Evolutionary conservation across 2,797 vertebrate genomes (phyloP).

Genomic region (Enteromius fasciolatus): DNA sequence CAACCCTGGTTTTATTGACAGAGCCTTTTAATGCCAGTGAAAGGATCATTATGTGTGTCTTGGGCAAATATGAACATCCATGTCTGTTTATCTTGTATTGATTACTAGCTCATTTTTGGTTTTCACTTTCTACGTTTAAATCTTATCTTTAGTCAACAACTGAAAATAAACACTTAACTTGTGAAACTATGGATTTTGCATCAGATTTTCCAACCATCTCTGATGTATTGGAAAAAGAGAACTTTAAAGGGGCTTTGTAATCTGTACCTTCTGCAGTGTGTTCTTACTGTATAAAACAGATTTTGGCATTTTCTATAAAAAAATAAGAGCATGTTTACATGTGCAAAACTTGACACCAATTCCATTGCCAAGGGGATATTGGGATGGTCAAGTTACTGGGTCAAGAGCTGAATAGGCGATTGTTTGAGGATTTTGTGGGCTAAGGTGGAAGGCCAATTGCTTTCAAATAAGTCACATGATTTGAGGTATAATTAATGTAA

Average conservation of each 20-base stretch:
- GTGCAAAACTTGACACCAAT: background rate
- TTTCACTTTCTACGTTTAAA: background rate
- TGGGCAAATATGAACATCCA: slow-evolving; percentile 1
- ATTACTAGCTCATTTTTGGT: background rate
- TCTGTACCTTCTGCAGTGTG: background rate
- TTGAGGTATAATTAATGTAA: background rate
- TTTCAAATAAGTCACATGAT: background rate
- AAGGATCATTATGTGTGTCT: background rate
- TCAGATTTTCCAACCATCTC: background rate
- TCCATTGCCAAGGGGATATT: background rate
- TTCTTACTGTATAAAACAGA: too few relatives aligned
- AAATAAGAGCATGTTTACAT: background rate
- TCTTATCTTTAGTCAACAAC: background rate
- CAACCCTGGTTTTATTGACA: background rate
- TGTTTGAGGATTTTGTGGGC: background rate
- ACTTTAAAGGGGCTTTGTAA: background rate
- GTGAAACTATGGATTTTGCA: background rate
- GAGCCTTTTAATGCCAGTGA: background rate
- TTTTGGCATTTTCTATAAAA: background rate
- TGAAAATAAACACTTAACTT: background rate
- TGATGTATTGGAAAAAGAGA: background rate
- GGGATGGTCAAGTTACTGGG: background rate
- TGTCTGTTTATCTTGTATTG: slow-evolving; percentile 6
- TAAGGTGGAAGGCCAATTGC: too few relatives aligned
- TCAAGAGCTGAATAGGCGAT: background rate